phyloP scores from a whole-genome alignment of 2,113 vertebrate species.

The Cryptomyrus ogoouensis region DNA sequence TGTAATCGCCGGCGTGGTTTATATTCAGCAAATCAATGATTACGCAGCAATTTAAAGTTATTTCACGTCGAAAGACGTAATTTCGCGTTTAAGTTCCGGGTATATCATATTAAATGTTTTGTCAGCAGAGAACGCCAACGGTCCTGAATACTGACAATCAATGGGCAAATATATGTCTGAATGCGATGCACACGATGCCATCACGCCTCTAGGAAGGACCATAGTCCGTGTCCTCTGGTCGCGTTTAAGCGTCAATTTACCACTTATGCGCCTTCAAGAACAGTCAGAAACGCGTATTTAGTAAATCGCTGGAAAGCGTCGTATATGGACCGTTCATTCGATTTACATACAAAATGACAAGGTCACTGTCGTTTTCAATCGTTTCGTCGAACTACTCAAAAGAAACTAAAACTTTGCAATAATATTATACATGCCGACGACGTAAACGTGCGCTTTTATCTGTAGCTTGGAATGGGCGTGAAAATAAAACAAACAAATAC shows the following conservation, averaged over 20 bases:
- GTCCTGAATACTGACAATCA: not conserved
- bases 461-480: not conserved
- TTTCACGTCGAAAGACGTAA: not conserved
- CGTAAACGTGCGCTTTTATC: not conserved
- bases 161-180: not conserved
- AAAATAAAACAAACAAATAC: not conserved
- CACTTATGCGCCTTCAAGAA: not conserved
- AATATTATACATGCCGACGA: not conserved
- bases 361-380: not conserved
- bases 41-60: not conserved
- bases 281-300: not conserved
- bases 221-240: not conserved
- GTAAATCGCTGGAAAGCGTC: not conserved
- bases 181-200: not conserved
- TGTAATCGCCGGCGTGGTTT: not conserved
- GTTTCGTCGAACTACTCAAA: not conserved
- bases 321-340: not conserved
- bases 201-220: not conserved
- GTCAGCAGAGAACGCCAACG: not conserved
- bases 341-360: not conserved
- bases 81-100: not conserved
- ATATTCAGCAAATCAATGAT: not conserved
- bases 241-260: not conserved
- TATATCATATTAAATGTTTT: not conserved
- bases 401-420: slow-evolving; percentile 16